phyloP scores from a whole-genome alignment of 2,113 vertebrate species.

The Acanthisitta chloris region DNA sequence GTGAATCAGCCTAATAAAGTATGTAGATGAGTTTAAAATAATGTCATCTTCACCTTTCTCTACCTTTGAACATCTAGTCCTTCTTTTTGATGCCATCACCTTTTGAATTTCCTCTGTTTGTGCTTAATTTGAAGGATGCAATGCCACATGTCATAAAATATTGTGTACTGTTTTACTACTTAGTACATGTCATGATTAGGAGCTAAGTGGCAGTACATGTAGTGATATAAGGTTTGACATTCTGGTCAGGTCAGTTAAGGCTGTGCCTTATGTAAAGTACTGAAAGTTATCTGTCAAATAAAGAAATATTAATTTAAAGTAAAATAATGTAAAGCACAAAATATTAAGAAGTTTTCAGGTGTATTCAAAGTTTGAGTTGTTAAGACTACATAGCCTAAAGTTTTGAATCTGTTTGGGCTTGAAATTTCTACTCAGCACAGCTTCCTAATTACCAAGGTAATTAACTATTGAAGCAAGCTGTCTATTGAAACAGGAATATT shows the following conservation, averaged over 20 bases:
- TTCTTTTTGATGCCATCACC: not conserved
- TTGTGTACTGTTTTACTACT: not conserved
- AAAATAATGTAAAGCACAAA: not conserved
- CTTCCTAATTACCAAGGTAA: not conserved
- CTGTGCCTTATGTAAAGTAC: not conserved
- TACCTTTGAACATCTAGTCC: not conserved
- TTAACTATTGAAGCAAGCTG: not conserved
- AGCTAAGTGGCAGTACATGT: not conserved
- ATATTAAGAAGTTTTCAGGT: not conserved
- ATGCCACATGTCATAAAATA: not conserved
- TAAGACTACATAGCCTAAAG: not conserved
- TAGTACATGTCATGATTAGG: not conserved
- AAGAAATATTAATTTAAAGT: not conserved
- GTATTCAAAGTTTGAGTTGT: not conserved
- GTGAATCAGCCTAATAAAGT: not conserved
- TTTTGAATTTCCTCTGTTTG: not conserved
- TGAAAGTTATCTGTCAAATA: not conserved
- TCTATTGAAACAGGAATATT: not conserved
- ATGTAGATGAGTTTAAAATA: not conserved
- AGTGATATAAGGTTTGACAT: not conserved
- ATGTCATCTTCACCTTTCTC: not conserved
- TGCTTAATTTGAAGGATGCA: not conserved
- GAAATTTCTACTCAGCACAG: not conserved
- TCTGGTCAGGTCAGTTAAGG: not conserved
- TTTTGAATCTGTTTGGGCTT: not conserved